These are phyloP conservation scores for Vanessa tameamea DNA, from an alignment of 1,140 invertebrate species.

Conservation along the genomic window DNA sequence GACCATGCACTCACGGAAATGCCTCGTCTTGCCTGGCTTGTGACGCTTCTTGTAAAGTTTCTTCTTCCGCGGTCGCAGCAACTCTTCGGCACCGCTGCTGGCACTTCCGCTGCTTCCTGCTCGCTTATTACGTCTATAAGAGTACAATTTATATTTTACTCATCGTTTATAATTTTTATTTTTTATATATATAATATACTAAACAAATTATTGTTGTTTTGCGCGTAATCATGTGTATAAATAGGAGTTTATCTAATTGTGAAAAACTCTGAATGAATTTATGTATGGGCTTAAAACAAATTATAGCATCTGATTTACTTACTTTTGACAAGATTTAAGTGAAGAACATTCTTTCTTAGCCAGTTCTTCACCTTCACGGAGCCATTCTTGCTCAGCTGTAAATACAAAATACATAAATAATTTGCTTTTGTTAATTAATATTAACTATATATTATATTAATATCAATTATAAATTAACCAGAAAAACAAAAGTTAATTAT, in stretches of 20 bases:
- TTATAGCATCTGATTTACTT: slow-evolving; percentile 36
- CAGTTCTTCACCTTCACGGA: slow-evolving; percentile 73
- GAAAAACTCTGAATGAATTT: too few species aligned
- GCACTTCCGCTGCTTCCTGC: slow-evolving; percentile 77
- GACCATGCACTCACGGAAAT: slow-evolving; percentile 73
- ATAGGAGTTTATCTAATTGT: too few species aligned
- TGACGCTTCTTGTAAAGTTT: slow-evolving; percentile 78
- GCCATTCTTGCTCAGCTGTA: slow-evolving; percentile 75
- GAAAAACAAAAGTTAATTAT: slow-evolving; percentile 18
- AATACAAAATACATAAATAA: slow-evolving; percentile 25
- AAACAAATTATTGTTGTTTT: too few species aligned
- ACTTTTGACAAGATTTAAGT: slow-evolving; percentile 76
- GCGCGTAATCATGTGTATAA: too few species aligned
- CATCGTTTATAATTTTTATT: background rate
- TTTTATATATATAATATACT: background rate
- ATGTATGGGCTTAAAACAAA: too few species aligned
- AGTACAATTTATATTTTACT: background rate
- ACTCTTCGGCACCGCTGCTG: slow-evolving; percentile 76
- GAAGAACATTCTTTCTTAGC: slow-evolving; percentile 72
- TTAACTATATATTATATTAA: too few species aligned
- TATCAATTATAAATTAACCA: too few species aligned
- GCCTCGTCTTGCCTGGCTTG: slow-evolving; percentile 66
- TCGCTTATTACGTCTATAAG: slow-evolving; percentile 67
- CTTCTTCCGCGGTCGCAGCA: slow-evolving; percentile 76
- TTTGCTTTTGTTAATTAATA: background rate